Percentiles rank a stretch among this genome's conserved stretches.
Evolutionary conservation across 1,140 invertebrate species (phyloP).

Genomic region (Drosophila takahashii): DNA sequence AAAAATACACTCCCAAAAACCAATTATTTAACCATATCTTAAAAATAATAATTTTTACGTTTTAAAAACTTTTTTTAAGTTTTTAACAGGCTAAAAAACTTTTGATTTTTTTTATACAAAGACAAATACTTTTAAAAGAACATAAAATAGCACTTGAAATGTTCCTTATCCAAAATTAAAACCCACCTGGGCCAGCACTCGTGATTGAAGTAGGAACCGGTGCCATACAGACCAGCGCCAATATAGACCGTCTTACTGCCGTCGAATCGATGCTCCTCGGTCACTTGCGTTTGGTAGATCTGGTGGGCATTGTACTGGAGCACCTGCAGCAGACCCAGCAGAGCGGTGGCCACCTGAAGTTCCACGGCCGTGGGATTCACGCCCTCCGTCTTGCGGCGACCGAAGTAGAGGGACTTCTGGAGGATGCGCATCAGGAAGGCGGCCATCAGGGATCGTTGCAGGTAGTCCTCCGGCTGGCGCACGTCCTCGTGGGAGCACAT

Average conservation of each 20-base stretch:
- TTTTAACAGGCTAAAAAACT: no score
- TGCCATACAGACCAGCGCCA: constrained; percentile 93
- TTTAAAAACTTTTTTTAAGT: no score
- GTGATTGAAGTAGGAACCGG: constrained; percentile 94
- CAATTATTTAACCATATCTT: no score
- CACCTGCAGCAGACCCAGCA: constrained; percentile 91
- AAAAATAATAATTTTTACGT: no score
- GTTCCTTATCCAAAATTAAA: background rate
- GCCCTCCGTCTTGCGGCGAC: constrained; percentile 77
- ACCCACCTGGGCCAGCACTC: constrained; percentile 90
- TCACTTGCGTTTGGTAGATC: constrained; percentile 90
- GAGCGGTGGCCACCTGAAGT: constrained; percentile 87
- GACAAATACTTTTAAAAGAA: no score
- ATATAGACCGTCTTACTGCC: constrained; percentile 87
- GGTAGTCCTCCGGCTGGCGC: constrained; percentile 89
- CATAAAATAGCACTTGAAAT: no score
- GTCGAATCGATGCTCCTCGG: constrained; percentile 85
- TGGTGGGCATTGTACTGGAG: constrained; percentile 96
- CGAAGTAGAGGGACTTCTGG: constrained; percentile 88
- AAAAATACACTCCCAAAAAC: no score
- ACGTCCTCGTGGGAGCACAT: constrained; percentile 89
- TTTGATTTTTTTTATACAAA: no score
- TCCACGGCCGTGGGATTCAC: constrained; percentile 86
- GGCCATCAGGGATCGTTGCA: constrained; percentile 91
- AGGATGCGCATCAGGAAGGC: constrained; percentile 91